Evolutionary conservation across 2,113 vertebrate species (phyloP).

Genomic region (Falco punctatus): DNA sequence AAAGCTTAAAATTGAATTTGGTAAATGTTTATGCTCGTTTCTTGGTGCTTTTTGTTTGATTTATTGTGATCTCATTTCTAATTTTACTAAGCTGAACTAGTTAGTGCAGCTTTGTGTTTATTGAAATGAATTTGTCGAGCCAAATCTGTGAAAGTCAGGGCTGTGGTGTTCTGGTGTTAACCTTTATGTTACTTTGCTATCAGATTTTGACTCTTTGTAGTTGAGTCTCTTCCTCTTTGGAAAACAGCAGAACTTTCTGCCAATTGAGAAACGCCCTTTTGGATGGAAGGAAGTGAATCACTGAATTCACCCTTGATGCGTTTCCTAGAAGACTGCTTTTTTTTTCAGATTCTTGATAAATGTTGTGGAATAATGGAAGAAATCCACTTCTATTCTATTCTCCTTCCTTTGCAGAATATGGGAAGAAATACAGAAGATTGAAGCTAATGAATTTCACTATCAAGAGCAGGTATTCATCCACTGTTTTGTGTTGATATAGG

Average conservation of each 20-base stretch:
- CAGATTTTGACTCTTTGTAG: background rate
- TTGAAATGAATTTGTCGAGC: background rate
- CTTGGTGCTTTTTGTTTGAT: background rate
- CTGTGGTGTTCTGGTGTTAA: background rate
- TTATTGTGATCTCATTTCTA: background rate
- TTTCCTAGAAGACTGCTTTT: background rate
- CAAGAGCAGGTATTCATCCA: conserved; percentile 89
- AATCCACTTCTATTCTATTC: background rate
- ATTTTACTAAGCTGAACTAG: background rate
- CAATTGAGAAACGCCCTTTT: background rate
- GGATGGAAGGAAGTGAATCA: background rate
- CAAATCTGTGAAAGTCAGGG: background rate
- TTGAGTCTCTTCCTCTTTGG: background rate
- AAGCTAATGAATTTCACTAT: conserved; percentile 95
- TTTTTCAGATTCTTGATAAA: background rate
- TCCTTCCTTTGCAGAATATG: conserved; percentile 83
- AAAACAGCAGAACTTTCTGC: background rate
- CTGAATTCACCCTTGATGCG: background rate
- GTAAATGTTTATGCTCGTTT: background rate
- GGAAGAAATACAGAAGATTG: conserved; percentile 96
- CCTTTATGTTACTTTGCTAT: background rate
- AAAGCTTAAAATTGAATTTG: background rate
- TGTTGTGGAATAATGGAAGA: background rate
- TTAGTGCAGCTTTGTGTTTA: background rate
- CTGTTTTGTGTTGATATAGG: background rate